Conservation (phyloP, 2,888 invertebrate species). For the Oxycera nigricornis region DNA sequence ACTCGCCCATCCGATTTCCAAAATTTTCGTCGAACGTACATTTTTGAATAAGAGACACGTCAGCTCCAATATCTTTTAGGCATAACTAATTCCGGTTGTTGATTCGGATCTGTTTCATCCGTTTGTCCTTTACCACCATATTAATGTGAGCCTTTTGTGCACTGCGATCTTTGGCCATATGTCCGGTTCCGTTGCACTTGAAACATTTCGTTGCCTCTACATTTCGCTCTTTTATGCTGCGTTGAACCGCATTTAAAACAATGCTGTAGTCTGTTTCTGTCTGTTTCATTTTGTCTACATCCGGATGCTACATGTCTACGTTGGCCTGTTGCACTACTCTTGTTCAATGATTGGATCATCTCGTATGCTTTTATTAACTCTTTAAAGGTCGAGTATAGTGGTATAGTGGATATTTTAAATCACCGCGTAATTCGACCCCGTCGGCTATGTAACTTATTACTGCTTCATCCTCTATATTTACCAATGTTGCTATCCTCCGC, state of each 20-base stretch:
- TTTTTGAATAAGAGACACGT: not conserved
- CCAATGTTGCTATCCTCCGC: not conserved
- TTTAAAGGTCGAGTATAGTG: not conserved
- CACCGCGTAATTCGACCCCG: not conserved
- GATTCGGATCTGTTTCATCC: not conserved
- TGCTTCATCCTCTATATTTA: not conserved
- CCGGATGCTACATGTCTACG: too few relatives aligned
- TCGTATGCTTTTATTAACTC: slow-evolving; percentile 8
- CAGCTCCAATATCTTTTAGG: slow-evolving; percentile 1
- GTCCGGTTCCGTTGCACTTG: slow-evolving; percentile 11
- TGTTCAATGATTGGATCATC: too few relatives aligned
- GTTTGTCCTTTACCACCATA: slow-evolving; percentile 8
- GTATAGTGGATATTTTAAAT: not conserved
- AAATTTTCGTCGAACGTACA: not conserved
- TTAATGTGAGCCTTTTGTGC: slow-evolving; percentile 1
- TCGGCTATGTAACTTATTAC: not conserved
- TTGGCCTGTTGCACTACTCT: too few relatives aligned
- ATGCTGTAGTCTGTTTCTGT: slow-evolving; percentile 7
- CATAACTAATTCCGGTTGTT: not conserved
- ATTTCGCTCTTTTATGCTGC: slow-evolving; percentile 35
- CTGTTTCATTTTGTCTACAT: not conserved
- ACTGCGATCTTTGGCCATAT: not conserved
- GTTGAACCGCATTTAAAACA: slow-evolving; percentile 37
- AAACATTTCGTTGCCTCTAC: slow-evolving; percentile 39
- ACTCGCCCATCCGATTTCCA: too few relatives aligned